Conservation (phyloP, 2,113 vertebrate species). For the Urocitellus parryii region DNA sequence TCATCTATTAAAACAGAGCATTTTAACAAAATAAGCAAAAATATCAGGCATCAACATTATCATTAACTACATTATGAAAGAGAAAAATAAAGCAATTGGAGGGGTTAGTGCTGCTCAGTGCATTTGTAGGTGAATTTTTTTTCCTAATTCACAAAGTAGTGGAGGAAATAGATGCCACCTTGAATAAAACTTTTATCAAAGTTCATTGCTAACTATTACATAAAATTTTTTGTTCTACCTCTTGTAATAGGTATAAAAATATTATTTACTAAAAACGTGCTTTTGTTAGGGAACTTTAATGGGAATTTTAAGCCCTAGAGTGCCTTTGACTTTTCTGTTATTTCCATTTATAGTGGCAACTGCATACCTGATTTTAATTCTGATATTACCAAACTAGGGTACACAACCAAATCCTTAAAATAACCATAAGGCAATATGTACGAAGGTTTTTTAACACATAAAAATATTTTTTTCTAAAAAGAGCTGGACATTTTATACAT, state of each 20-base stretch:
- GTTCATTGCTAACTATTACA: not conserved
- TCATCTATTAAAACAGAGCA: not conserved
- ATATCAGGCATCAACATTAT: no score
- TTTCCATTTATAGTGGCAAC: not conserved
- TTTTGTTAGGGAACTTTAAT: not conserved
- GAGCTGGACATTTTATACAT: not conserved
- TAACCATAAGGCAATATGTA: no score
- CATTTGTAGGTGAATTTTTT: not conserved
- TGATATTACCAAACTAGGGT: not conserved
- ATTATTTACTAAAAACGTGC: not conserved
- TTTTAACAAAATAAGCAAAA: not conserved
- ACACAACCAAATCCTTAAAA: not conserved
- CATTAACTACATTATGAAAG: not conserved
- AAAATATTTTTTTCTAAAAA: not conserved
- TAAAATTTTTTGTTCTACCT: not conserved
- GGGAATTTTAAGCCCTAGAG: not conserved
- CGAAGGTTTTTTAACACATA: no score
- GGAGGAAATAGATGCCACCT: not conserved
- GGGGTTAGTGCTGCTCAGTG: not conserved
- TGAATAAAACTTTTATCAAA: not conserved
- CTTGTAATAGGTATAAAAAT: not conserved
- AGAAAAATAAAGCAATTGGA: not conserved
- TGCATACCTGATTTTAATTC: not conserved
- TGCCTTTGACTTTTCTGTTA: not conserved
- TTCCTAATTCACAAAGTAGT: not conserved